Evolutionary conservation across 2,113 vertebrate species (phyloP), one percentile per base, ranked within the genome.

Genomic region (Syngnathoides biaculeatus): DNA sequence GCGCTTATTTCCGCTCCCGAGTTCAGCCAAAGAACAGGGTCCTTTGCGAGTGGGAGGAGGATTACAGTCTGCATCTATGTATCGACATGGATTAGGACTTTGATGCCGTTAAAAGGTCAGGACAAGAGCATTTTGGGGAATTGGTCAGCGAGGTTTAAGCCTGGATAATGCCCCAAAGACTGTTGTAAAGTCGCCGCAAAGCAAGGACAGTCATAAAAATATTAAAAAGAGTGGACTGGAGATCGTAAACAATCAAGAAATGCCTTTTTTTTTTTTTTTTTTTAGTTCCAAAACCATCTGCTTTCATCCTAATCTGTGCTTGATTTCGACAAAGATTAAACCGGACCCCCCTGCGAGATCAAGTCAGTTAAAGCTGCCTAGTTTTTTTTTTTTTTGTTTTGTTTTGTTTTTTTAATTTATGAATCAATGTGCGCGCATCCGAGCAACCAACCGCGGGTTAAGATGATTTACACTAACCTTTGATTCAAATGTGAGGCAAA

Each of bases 301-400:
- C 76, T 88, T 59, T 53, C 35, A 0, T 71, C 78, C 82, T 89
- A 88, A 92, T 89, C 88, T 73, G 45, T 11, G 40, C 75, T 57
- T 69, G 72, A 64, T 86, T 90, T 87, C 90, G 84, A 91, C 88
- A 87, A 84, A 83, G 88, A 85, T 85, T 81, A 86, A 90, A 81
- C 59, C 20, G 58, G n/a, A 70, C 24, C 62, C 66, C 66, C 63
- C 68, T 0, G 1, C 67, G 43, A 71, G 75, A 66, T 48, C 17
- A 50, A 65, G 64, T 39, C 6, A 61, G 76, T 83, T 86, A 85
- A 84, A 87, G 73, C 22, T 43, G 72, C 30, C 19, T 55, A 69
- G 15, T 64, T 65, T 39, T 68, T 10, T 22, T 58, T 55, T 45
- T 69, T 76, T 74, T 69, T 56, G n/a, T 10, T 22, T 58, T 55